Base-by-base conservation (phyloP, 2,113 vertebrate species). In the Ictidomys tridecemlineatus region DNA sequence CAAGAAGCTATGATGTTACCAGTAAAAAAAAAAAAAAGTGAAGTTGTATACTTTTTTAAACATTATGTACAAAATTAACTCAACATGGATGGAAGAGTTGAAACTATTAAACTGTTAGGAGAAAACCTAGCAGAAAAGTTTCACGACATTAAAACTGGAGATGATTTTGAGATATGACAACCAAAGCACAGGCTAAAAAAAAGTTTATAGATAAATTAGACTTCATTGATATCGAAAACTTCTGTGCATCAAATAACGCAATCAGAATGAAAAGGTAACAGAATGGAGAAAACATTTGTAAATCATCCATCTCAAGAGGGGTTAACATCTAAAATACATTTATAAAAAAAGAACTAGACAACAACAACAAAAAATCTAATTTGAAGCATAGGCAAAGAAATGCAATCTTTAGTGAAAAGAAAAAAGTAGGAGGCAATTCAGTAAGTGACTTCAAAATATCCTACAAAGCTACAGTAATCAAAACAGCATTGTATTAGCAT, bases 211-310 rank as follows among this genome's bases (percentile, higher is more conserved):
- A 37, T 53, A n/a, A 78, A 69, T 32, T 39, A 14, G 42, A 91
- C 39, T 80, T 85, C 17, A 70, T 37, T 17, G 72, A 88, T 30
- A 73, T 82, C 20, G 24, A 80, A 83, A 91, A 39, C 5, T 26
- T 93, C 65, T 77, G 30, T 77, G 30, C 16, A 56, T 73, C 58
- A 30, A 77, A 91, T 32, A 37, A 89, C 9, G 93, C 18, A 70
- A 16, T 72, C n/a, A 88, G 28, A 94, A 26, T 89, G 34, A 94
- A 93, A 95, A 92, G 37, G 7, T 72, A 87, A 79, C 24, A 61
- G 11, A 65, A 34, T 58, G 39, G 16, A 83, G 79, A 92, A 94
- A 85, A 88, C 16, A 32, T 48, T 88, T 91, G 34, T 30, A 85
- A 69, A 85, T 74, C 2, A 53, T 51, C 0, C 65, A 58, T 72